These are phyloP conservation scores for Babyrousa celebensis DNA, from an alignment of 2,797 vertebrate genomes.

Conservation along the genomic window DNA sequence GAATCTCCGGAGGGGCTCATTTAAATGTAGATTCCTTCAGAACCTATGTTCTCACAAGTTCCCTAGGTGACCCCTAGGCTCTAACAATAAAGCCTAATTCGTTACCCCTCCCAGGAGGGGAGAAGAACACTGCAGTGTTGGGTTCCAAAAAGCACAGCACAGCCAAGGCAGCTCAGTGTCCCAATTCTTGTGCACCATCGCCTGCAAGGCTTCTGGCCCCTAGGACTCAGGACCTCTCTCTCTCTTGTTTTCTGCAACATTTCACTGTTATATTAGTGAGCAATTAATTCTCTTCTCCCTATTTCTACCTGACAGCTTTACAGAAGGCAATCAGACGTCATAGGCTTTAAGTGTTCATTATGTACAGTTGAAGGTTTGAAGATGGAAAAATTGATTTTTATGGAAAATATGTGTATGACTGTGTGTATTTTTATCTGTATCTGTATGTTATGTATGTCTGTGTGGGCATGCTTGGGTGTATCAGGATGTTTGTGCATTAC, in stretches of 20 bases:
- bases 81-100: not conserved
- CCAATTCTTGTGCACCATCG: accelerated
- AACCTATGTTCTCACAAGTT: not conserved
- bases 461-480: accelerated
- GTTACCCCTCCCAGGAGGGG: too few species aligned
- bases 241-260: not conserved
- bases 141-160: not conserved
- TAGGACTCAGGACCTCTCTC: not conserved
- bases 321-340: not conserved
- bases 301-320: not conserved
- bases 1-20: not conserved
- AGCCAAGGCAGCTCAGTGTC: not conserved
- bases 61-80: too few species aligned
- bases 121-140: too few species aligned
- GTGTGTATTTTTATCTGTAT: not conserved
- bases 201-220: not conserved
- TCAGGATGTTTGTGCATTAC: not conserved
- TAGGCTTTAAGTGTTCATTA: not conserved
- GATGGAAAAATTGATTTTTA: not conserved
- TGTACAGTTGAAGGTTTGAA: not conserved
- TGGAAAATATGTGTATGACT: not conserved
- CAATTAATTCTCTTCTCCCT: not conserved
- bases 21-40: not conserved
- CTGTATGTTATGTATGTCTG: not conserved
- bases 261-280: not conserved